Evolutionary conservation across 2,113 vertebrate species (phyloP), one percentile per base, ranked within the genome.

Genomic region (Falco punctatus): DNA sequence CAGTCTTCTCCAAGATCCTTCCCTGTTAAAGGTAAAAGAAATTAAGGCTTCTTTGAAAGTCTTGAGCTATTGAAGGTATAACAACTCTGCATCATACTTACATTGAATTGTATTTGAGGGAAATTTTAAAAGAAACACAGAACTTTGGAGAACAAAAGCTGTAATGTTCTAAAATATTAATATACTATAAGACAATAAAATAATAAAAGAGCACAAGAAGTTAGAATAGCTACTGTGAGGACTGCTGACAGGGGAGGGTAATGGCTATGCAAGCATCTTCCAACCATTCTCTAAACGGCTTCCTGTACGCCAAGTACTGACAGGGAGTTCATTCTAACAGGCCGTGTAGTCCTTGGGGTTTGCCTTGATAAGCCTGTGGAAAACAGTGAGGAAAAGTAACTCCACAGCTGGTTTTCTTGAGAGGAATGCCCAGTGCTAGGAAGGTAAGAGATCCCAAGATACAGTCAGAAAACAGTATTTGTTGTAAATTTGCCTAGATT

Each of bases 1-100:
- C 95, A 7, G 95, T 96, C 96, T 97, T 97, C 96, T 97, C 96
- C 92, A 96, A 67, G 91, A 96, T 94, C 71, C 19, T 96, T 46
- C 96, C 96, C 96, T 97, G 85, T 88, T 88, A 28, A 87, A 94
- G 48, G 38, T 14, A 64, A 86, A 90, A 91, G 65, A 93, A 48
- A 75, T 75, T 9, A 58, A 78, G 28, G 38, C 32, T 81, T 74
- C 28, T 78, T 91, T 52, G 44, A 54, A 91, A 81, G 57, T 32
- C 32, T 87, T 44, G 38, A 81, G 21, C 33, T 79, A 79, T 72
- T 19, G 8, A 57, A 57, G 11, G 22, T 71, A 32, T 38, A 73
- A 77, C 90, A 80, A n/a, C 22, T 82, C 58, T 21, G 52, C 44
- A 48, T 24, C 7, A 3, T 32, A 32, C 19, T 66, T 77, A 62